These are phyloP conservation scores for Triplophysa tibetana DNA, from an alignment of 2,113 vertebrate genomes.

Conservation along the genomic window DNA sequence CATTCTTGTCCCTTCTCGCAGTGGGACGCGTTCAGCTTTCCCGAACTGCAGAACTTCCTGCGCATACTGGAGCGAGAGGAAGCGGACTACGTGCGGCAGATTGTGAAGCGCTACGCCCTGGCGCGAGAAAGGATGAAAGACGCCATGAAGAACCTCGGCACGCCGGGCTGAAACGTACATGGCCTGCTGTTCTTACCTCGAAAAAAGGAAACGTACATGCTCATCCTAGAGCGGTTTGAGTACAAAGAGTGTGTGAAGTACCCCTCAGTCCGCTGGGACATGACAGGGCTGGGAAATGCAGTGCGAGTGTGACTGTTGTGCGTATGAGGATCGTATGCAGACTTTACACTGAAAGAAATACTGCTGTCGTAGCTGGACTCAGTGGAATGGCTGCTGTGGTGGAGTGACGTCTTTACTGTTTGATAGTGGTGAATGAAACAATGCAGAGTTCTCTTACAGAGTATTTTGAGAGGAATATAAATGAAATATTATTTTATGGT, in stretches of 20 bases:
- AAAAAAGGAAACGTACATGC: neutral
- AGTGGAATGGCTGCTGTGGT: neutral
- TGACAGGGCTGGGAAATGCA: neutral
- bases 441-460: neutral
- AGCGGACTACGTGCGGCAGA: conserved; percentile 86
- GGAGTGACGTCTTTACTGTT: conserved; percentile 7
- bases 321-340: conserved; percentile 9
- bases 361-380: neutral
- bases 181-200: neutral
- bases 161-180: conserved; percentile 76
- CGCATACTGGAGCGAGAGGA: conserved; percentile 94
- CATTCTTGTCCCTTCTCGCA: conserved; percentile 60
- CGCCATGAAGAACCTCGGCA: conserved; percentile 74
- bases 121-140: conserved; percentile 86
- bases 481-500: neutral
- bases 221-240: neutral
- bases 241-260: conserved; percentile 32
- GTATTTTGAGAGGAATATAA: neutral
- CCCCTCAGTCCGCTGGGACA: neutral
- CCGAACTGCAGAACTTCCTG: conserved; percentile 93
- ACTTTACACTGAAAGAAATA: conserved; percentile 10
- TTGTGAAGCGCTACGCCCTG: conserved; percentile 82
- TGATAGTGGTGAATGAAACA: neutral
- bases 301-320: conserved; percentile 20
- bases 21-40: conserved; percentile 97